Evolutionary conservation across 2,113 vertebrate species (phyloP), one percentile per base, ranked within the genome.

Genomic region (Phalacrocorax pelagicus): DNA sequence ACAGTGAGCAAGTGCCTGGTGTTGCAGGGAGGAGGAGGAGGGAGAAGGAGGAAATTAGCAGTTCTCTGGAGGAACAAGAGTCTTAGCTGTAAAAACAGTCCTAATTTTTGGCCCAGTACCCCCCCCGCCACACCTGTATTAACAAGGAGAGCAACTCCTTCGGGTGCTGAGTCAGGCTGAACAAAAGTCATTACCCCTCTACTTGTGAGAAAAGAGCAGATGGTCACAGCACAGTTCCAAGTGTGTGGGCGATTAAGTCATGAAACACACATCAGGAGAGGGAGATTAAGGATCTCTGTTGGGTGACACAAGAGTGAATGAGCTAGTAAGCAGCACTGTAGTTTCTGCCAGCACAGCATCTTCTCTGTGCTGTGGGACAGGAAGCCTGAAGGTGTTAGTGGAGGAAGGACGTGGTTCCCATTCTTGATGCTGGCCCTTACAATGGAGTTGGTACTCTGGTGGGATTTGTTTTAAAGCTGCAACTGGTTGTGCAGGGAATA

Each of bases 141-240:
- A 94, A 97, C 67, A 86, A 86, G 90, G 62, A 92, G 58, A 82
- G 40, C 40, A 94, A 34, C 47, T 93, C 90, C 88, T 94, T 34
- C 0, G 69, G 63, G 72, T 0, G 0, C 92, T 86, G 94, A 86
- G 65, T 96, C 79, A 86, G 86, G 83, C 82, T 58, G 59, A 86
- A 74, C 7, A 14, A 81, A 86, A 94, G 71, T 81, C 61, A 59
- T 95, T 84, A 49, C 69, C 47, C 29, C 32, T 93, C 47, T 1
- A 1, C 32, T 86, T 66, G 18, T 86, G 65, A 90, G 92, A 52
- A 92, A 8, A 78, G 72, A 94, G 67, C 88, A 96, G 74, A 54
- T 94, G 85, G 88, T 93, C 46, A 81, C 58, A 77, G 75, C 0
- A 0, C 79, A 38, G 59, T 71, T 96, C 80, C 59, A 92, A 62